phyloP scores from a whole-genome alignment of 2,797 vertebrate species.

The Crenuchus spilurus region DNA sequence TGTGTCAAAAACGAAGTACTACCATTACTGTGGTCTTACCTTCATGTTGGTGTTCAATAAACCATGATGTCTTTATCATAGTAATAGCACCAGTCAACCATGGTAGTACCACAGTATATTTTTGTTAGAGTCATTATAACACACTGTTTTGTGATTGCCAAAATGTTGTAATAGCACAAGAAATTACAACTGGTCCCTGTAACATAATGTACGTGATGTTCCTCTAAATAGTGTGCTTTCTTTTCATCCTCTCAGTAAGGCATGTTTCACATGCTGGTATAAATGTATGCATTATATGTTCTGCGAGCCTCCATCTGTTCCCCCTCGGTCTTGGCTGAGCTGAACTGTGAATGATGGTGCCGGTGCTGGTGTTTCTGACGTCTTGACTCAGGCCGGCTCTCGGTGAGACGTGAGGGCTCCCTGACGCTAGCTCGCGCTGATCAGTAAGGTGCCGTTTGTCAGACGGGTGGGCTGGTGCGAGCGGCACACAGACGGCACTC shows the following conservation, averaged over 20 bases:
- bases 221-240: constrained; percentile 13
- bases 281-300: constrained; percentile 59
- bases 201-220: neutral
- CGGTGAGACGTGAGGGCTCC: constrained; percentile 74
- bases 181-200: neutral
- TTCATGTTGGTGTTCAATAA: no score
- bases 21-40: no score
- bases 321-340: constrained; percentile 52
- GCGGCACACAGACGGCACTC: constrained; percentile 81
- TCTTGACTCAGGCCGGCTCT: constrained; percentile 69
- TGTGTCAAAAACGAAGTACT: no score
- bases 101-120: no score
- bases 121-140: no score
- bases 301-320: constrained; percentile 59
- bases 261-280: constrained; percentile 37
- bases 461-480: constrained; percentile 85
- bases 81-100: no score
- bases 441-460: constrained; percentile 73
- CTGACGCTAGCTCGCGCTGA: constrained; percentile 68
- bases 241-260: constrained; percentile 21
- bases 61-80: no score
- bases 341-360: constrained; percentile 54
- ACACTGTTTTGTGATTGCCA: neutral
- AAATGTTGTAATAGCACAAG: neutral
- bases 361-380: constrained; percentile 65